phyloP scores from a whole-genome alignment of 2,888 invertebrate genomes.

The Unio delphinus region DNA sequence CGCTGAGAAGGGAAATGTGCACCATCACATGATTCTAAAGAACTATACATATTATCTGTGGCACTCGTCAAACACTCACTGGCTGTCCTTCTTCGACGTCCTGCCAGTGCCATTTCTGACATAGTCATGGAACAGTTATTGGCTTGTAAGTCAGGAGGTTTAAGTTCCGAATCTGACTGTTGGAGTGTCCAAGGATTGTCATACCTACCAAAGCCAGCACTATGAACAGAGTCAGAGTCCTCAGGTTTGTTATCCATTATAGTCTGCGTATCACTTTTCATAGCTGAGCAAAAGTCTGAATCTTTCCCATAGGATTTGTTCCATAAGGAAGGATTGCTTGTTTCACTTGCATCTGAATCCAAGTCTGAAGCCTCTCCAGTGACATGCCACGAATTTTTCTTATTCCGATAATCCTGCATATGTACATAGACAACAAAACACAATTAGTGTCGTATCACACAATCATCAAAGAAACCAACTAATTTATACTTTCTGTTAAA shows the following conservation, averaged over 20 bases:
- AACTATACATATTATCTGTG: conserved; percentile 45
- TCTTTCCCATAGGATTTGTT: conserved; percentile 32
- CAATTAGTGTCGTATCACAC: not conserved
- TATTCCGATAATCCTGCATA: conserved; percentile 42
- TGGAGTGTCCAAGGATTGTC: conserved; percentile 31
- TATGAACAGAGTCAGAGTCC: not conserved
- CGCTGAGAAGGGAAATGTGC: conserved; percentile 21
- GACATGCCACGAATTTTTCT: conserved; percentile 16
- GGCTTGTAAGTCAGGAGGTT: conserved; percentile 1
- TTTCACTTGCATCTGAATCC: conserved; percentile 1
- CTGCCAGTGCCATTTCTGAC: conserved; percentile 31
- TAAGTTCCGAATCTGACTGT: conserved; percentile 6
- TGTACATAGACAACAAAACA: not conserved
- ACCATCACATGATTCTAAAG: conserved; percentile 44
- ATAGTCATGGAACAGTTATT: conserved; percentile 17
- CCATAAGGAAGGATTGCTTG: conserved; percentile 4
- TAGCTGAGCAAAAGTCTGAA: conserved; percentile 15
- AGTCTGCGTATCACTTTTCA: not conserved
- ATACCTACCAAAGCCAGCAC: conserved; percentile 9
- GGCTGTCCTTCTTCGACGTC: conserved; percentile 49
- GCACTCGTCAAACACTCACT: conserved; percentile 61
- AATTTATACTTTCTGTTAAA: not conserved
- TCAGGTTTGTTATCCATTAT: not conserved
- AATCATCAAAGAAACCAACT: not conserved
- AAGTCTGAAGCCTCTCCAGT: conserved; percentile 6